phyloP scores from a whole-genome alignment of 2,113 vertebrate species.

The Epinephelus cyanopodus region DNA sequence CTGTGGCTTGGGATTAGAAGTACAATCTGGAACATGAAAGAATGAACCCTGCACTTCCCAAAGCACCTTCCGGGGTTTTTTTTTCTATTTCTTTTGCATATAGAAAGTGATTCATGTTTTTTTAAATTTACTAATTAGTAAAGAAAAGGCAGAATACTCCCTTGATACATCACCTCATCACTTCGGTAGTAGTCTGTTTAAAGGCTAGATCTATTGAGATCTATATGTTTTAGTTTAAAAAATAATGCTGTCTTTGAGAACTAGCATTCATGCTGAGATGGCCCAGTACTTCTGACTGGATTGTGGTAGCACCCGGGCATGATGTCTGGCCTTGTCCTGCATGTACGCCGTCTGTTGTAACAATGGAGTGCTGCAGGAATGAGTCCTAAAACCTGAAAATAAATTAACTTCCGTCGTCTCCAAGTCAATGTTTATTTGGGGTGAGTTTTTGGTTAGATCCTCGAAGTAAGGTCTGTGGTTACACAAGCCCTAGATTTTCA shows the following conservation, averaged over 20 bases:
- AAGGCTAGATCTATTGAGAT: not conserved
- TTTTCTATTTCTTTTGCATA: not conserved
- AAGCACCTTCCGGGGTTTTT: not conserved
- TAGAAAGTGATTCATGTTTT: not conserved
- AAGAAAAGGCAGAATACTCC: not conserved
- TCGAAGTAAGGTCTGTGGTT: no score
- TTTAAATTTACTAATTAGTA: not conserved
- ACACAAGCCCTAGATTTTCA: no score
- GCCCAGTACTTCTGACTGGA: not conserved
- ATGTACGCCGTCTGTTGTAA: not conserved
- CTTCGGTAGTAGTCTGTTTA: not conserved
- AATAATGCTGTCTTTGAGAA: not conserved
- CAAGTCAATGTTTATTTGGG: no score
- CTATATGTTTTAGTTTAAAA: not conserved
- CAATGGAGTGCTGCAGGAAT: no score
- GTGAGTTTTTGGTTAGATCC: no score
- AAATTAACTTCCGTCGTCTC: no score
- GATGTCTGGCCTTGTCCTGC: not conserved
- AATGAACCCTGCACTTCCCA: not conserved
- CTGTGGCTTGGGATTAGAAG: constrained; percentile 13
- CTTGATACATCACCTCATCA: not conserved
- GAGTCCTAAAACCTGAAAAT: no score
- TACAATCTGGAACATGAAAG: not conserved
- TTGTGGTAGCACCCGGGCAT: not conserved
- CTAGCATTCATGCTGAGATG: not conserved